phyloP scores from a whole-genome alignment of 2,888 invertebrate species.

The Geotrupes spiniger region DNA sequence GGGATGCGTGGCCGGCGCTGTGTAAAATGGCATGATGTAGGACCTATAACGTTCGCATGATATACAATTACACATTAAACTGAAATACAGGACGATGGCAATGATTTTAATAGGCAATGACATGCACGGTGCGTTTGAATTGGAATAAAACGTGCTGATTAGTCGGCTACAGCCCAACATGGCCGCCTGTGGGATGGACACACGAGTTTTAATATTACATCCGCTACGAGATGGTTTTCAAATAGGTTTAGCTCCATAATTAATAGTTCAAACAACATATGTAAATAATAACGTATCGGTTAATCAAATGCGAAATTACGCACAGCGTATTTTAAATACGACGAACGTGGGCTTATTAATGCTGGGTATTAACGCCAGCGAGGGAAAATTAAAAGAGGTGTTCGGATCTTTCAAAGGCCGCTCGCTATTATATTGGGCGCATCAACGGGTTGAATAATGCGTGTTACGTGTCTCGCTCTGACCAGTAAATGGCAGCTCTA shows the following conservation, averaged over 20 bases:
- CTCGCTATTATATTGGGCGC: no score
- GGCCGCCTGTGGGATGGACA: conserved; percentile 36
- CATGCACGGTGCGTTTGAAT: conserved; percentile 42
- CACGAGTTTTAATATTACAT: conserved; percentile 29
- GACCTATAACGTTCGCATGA: conserved; percentile 29
- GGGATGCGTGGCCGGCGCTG: conserved; percentile 2
- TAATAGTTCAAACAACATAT: conserved; percentile 42
- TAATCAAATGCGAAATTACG: conserved; percentile 25
- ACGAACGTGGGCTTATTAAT: no score
- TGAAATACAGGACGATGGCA: conserved; percentile 40
- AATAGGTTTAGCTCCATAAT: conserved; percentile 41
- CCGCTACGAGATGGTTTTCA: conserved; percentile 38
- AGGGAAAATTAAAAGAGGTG: no score
- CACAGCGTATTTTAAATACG: conserved; percentile 1
- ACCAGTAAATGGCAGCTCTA: no score
- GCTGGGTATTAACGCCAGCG: no score
- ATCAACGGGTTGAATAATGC: no score
- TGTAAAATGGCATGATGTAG: conserved; percentile 17
- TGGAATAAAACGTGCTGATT: conserved; percentile 49
- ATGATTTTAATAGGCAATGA: conserved; percentile 50
- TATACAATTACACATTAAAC: conserved; percentile 44
- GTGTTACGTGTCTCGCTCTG: no score
- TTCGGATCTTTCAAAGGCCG: no score
- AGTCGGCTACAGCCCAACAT: conserved; percentile 42
- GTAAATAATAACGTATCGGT: conserved; percentile 32